These are phyloP conservation scores for Ophioninae sp. DNA, from an alignment of 2,888 invertebrate species.

Conservation along the genomic window DNA sequence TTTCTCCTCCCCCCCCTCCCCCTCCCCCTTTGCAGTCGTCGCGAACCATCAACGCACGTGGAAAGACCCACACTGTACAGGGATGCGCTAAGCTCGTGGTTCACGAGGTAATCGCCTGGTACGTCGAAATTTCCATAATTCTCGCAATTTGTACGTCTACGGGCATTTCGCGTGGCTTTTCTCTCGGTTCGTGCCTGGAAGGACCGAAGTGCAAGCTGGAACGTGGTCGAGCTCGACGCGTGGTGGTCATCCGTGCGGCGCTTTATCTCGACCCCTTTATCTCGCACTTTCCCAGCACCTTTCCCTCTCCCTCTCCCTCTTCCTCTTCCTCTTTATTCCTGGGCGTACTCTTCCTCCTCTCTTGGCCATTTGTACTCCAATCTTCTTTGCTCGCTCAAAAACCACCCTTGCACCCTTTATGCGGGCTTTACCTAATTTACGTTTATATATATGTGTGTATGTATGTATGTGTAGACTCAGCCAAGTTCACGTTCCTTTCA, in stretches of 20 bases:
- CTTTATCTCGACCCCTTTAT: constrained; percentile 32
- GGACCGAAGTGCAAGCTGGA: constrained; percentile 5
- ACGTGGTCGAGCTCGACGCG: constrained; percentile 31
- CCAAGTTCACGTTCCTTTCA: constrained; percentile 46
- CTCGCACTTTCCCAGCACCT: constrained; percentile 36
- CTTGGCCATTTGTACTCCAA: constrained; percentile 17
- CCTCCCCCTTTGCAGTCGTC: too few relatives aligned
- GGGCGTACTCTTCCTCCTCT: constrained; percentile 1
- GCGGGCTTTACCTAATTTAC: neutral
- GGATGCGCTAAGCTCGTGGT: constrained; percentile 1
- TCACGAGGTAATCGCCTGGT: constrained; percentile 61
- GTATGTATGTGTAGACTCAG: neutral
- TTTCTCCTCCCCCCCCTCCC: neutral
- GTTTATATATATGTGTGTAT: constrained; percentile 9
- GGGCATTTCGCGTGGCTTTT: constrained; percentile 19
- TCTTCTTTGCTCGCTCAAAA: constrained; percentile 30
- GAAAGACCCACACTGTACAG: neutral
- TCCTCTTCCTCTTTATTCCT: neutral
- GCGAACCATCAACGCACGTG: constrained; percentile 15
- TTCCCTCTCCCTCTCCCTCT: constrained; percentile 12
- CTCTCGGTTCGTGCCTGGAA: constrained; percentile 10
- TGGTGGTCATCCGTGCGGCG: constrained; percentile 48
- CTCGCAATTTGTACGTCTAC: constrained; percentile 70
- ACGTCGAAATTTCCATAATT: constrained; percentile 73
- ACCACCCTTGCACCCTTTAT: constrained; percentile 20